Evolutionary conservation across 2,888 invertebrate species (phyloP).

Genomic region (Acanthopleura granulata): DNA sequence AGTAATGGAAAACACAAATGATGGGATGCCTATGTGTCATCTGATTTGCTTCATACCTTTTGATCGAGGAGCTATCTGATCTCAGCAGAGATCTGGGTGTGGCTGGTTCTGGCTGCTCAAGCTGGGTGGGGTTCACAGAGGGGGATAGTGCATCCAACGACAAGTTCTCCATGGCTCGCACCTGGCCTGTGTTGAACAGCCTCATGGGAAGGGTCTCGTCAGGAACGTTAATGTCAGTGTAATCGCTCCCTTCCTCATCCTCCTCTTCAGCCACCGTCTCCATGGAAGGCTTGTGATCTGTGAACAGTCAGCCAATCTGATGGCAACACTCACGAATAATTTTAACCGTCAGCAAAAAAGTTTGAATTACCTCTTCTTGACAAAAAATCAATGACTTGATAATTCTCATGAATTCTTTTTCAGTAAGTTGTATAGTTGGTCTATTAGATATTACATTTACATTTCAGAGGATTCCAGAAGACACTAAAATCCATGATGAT

Average conservation of each 20-base stretch:
- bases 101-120: neutral
- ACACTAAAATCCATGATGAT: too few relatives aligned
- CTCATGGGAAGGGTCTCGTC: constrained; percentile 1
- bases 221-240: neutral
- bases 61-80: neutral
- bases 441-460: too few relatives aligned
- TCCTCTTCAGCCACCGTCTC: constrained; percentile 8
- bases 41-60: neutral
- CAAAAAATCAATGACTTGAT: too few relatives aligned
- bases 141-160: neutral
- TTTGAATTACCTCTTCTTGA: too few relatives aligned
- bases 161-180: neutral
- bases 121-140: neutral
- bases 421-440: too few relatives aligned
- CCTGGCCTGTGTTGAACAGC: neutral
- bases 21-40: too few relatives aligned
- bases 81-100: neutral
- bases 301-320: neutral
- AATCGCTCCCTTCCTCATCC: constrained; percentile 1
- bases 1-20: too few relatives aligned
- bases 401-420: too few relatives aligned
- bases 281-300: constrained; percentile 9
- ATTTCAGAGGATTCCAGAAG: too few relatives aligned
- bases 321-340: too few relatives aligned
- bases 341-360: too few relatives aligned